phyloP scores from a whole-genome alignment of 2,888 invertebrate genomes.

The Bedellia somnulentella region DNA sequence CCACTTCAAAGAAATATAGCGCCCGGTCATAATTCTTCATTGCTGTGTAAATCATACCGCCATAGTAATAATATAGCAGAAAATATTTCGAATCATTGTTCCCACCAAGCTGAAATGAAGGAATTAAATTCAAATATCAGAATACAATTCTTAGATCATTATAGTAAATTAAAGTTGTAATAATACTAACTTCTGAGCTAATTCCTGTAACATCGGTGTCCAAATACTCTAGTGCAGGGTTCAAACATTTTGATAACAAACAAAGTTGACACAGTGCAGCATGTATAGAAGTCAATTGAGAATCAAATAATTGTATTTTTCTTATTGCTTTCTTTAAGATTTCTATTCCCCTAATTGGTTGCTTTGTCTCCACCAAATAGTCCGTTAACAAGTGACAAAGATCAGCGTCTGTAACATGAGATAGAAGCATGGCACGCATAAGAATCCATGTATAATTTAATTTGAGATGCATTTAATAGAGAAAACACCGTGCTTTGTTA shows the following conservation, averaged over 20 bases:
- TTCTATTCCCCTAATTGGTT: conserved; percentile 82
- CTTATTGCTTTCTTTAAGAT: conserved; percentile 81
- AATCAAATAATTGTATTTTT: conserved; percentile 84
- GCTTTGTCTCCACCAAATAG: conserved; percentile 74
- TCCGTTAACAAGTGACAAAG: conserved; percentile 83
- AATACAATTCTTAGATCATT: conserved; percentile 4
- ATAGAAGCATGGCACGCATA: too few relatives aligned
- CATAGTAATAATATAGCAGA: conserved; percentile 93
- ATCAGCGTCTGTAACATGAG: conserved; percentile 72
- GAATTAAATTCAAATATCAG: conserved; percentile 1
- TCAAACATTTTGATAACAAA: conserved; percentile 87
- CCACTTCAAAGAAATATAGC: conserved; percentile 94
- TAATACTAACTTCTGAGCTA: conserved; percentile 85
- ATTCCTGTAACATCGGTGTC: conserved; percentile 92
- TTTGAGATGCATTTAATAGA: too few relatives aligned
- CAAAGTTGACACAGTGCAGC: conserved; percentile 92
- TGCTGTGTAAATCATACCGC: conserved; percentile 95
- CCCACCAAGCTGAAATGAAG: conserved; percentile 62
- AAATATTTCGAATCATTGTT: conserved; percentile 88
- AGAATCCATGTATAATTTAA: too few relatives aligned
- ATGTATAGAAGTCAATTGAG: conserved; percentile 92
- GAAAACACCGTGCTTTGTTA: too few relatives aligned
- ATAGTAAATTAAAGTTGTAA: too few relatives aligned
- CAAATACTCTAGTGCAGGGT: conserved; percentile 85
- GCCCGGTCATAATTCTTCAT: conserved; percentile 92